Conservation (phyloP, 2,113 vertebrate species). For the Cisticola juncidis region DNA sequence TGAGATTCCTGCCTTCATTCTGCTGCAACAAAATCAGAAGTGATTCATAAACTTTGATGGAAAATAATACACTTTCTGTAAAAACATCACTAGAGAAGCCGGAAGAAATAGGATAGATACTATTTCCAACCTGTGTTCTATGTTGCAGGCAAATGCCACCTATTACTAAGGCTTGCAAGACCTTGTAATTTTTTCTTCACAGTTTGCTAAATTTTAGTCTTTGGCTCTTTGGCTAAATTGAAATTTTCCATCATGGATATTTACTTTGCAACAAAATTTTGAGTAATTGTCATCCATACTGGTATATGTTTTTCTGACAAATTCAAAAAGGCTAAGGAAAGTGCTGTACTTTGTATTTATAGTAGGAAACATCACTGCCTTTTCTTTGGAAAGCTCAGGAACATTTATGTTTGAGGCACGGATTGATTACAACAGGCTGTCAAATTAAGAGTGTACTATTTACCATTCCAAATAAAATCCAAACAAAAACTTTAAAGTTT, state of each 20-base stretch:
- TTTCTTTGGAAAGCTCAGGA: background rate
- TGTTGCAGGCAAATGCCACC: background rate
- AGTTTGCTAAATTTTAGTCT: background rate
- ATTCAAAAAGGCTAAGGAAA: background rate
- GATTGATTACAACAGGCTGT: background rate
- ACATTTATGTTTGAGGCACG: background rate
- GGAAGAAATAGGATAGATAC: background rate
- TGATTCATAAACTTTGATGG: background rate
- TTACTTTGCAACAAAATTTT: background rate
- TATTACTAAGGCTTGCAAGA: background rate
- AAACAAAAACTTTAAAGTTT: background rate
- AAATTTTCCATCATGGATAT: background rate
- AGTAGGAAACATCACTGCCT: background rate
- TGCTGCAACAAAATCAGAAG: background rate
- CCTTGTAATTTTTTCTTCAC: background rate
- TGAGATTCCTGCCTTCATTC: background rate
- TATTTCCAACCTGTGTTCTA: background rate
- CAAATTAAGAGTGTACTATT: background rate
- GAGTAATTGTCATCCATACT: background rate
- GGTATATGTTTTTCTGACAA: background rate
- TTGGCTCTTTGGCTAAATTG: background rate
- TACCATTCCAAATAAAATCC: background rate
- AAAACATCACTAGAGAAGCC: background rate
- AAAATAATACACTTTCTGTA: background rate
- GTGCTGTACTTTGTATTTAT: background rate